Evolutionary conservation across 2,797 vertebrate species (phyloP).

Genomic region (Morelia viridis): DNA sequence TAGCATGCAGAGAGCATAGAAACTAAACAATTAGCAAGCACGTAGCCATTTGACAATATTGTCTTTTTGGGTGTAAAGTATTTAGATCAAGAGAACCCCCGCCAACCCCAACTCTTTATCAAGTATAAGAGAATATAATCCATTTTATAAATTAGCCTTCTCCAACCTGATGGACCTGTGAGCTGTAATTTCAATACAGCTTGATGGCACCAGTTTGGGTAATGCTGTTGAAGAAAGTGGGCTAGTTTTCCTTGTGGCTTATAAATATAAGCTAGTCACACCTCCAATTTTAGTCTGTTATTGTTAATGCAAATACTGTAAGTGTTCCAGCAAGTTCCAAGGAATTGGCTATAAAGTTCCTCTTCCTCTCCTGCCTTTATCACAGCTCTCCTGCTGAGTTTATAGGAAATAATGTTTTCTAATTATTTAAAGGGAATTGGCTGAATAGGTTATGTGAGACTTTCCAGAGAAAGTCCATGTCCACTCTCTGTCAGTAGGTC

Average conservation of each 20-base stretch:
- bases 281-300: not conserved
- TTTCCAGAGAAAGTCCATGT: not conserved
- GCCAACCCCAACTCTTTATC: not conserved
- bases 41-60: not conserved
- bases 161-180: not conserved
- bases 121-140: not conserved
- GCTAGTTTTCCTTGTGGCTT: not conserved
- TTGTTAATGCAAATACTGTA: not conserved
- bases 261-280: not conserved
- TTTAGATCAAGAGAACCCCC: not conserved
- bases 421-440: slow-evolving; percentile 55
- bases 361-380: slow-evolving; percentile 36
- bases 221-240: not conserved
- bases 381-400: slow-evolving; percentile 28
- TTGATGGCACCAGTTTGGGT: not conserved
- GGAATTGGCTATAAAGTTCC: slow-evolving; percentile 44
- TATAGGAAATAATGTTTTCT: slow-evolving; percentile 63
- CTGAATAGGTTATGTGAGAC: slow-evolving; percentile 15
- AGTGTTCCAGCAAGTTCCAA: slow-evolving; percentile 23
- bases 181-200: not conserved
- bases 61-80: not conserved
- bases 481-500: not conserved
- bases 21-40: not conserved
- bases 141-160: not conserved
- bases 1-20: not conserved